phyloP scores from a whole-genome alignment of 1,140 invertebrate genomes.

The Aphis gossypii region DNA sequence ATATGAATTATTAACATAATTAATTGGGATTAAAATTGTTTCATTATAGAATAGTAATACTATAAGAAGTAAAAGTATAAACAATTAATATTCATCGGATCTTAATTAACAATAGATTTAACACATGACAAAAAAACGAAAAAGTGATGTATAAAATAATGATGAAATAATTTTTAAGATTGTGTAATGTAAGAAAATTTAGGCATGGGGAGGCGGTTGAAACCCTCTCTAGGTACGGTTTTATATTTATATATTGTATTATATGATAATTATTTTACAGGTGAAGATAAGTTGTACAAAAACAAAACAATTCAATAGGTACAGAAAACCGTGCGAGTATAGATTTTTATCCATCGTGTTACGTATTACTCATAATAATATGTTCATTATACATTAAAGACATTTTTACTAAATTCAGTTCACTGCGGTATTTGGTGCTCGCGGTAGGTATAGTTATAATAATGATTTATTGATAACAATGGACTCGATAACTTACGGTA shows the following conservation, averaged over 20 bases:
- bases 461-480: neutral
- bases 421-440: neutral
- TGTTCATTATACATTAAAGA: neutral
- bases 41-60: neutral
- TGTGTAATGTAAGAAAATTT: too few species aligned
- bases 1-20: neutral
- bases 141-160: too few species aligned
- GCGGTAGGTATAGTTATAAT: neutral
- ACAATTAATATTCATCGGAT: too few species aligned
- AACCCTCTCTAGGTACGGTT: too few species aligned
- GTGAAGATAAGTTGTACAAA: neutral
- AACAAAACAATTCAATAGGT: neutral
- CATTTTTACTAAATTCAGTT: neutral
- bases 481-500: neutral
- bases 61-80: too few species aligned
- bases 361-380: neutral
- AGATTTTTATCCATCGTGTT: neutral
- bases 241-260: too few species aligned
- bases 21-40: neutral
- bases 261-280: neutral
- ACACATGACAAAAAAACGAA: too few species aligned
- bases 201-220: too few species aligned
- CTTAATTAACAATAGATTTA: too few species aligned
- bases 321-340: neutral
- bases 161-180: too few species aligned